These are phyloP conservation scores for Diadema setosum DNA, from an alignment of 35 echinoderm and acorn worm genomes.

Conservation along the genomic window DNA sequence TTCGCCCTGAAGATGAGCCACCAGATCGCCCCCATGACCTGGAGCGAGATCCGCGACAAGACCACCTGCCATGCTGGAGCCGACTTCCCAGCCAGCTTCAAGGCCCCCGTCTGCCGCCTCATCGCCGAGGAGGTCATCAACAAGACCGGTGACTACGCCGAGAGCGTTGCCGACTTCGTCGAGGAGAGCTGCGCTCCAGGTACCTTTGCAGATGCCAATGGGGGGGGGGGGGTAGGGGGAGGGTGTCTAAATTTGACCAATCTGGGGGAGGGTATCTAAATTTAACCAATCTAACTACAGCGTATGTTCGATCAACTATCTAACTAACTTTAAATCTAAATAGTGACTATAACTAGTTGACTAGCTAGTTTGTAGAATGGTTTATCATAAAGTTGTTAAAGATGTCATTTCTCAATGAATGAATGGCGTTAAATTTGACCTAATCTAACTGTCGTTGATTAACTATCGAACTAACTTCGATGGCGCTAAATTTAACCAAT, in stretches of 20 bases:
- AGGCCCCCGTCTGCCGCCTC: conserved; percentile 62
- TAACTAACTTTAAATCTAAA: too few species aligned
- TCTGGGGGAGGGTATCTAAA: too few species aligned
- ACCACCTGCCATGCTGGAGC: conserved; percentile 58
- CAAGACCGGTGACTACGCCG: conserved; percentile 48
- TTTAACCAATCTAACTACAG: too few species aligned
- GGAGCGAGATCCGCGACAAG: conserved; percentile 16
- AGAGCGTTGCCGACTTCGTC: conserved; percentile 88
- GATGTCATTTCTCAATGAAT: too few species aligned
- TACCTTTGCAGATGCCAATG: neutral
- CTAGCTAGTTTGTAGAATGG: too few species aligned
- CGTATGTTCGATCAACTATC: too few species aligned
- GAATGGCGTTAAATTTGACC: too few species aligned
- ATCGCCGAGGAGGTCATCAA: conserved; percentile 78
- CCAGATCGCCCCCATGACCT: neutral
- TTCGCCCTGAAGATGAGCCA: conserved; percentile 5
- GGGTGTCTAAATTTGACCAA: neutral
- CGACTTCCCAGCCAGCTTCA: conserved; percentile 43
- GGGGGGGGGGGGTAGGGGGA: too few species aligned
- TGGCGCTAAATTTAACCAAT: too few species aligned
- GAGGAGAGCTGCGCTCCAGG: conserved; percentile 87
- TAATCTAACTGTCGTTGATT: too few species aligned
- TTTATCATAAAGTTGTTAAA: neutral
- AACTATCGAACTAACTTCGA: too few species aligned
- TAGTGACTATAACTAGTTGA: too few species aligned